These are phyloP conservation scores for Kuschelorhynchus macadamiae DNA, from an alignment of 2,888 invertebrate species.

Conservation along the genomic window DNA sequence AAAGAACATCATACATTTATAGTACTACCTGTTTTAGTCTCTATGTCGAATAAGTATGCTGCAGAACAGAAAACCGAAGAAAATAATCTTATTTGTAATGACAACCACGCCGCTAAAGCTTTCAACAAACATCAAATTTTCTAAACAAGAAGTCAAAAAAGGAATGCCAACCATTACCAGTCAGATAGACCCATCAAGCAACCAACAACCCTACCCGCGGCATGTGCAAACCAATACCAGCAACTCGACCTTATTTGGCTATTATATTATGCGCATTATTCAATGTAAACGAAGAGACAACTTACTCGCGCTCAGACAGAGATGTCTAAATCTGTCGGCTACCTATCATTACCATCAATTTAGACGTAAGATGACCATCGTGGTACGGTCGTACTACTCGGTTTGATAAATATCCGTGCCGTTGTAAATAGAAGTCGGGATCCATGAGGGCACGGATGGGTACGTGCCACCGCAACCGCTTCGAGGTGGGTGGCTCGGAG, in stretches of 20 bases:
- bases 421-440: slow-evolving; percentile 38
- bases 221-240: slow-evolving; percentile 7
- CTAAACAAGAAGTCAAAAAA: not conserved
- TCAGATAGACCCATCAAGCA: not conserved
- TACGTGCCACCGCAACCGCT: slow-evolving; percentile 43
- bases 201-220: slow-evolving; percentile 15
- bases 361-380: slow-evolving; percentile 38
- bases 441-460: slow-evolving; percentile 21
- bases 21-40: too few species aligned
- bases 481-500: slow-evolving; percentile 39
- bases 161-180: too few species aligned
- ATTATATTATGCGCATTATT: slow-evolving; percentile 35
- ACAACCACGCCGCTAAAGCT: not conserved
- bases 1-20: too few species aligned
- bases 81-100: too few species aligned
- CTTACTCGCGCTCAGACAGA: slow-evolving; percentile 22
- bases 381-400: slow-evolving; percentile 9
- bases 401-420: slow-evolving; percentile 35
- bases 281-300: slow-evolving; percentile 25
- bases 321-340: slow-evolving; percentile 43
- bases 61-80: too few species aligned
- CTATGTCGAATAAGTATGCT: too few species aligned
- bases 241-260: slow-evolving; percentile 17
- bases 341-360: slow-evolving; percentile 36
- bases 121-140: not conserved